Base-by-base conservation (phyloP, 2,113 vertebrate species). In the Vulpes lagopus region DNA sequence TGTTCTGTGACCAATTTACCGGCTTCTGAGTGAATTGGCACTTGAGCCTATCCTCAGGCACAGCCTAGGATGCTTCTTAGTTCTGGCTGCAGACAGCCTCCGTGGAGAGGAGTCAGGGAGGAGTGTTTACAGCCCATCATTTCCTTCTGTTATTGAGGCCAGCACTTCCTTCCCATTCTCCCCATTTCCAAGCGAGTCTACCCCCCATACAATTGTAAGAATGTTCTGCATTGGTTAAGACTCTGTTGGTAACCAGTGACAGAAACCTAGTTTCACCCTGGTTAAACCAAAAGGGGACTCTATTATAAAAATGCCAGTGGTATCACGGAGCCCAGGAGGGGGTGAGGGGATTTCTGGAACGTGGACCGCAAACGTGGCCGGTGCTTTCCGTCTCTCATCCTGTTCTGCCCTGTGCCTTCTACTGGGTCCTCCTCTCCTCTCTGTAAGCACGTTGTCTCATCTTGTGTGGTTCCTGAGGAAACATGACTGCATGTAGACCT, bases 1-100 rank as follows among this genome's bases (percentile, higher is more conserved):
- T 97, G 93, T 93, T 94, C 85, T 12, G 6, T 23, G 89, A 55
- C 43, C 95, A 60, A 2, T 53, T 59, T 30, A n/a, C 32, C 89
- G 20, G 84, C 79, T 53, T 84, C 14, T 5, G 38, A 59, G 60
- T 49, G 76, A 59, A 55, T 1, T 16, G 82, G 87, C 73, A 25
- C 60, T 83, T 53, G 65, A 57, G n/a, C 4, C 5, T 10, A 1
- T 57, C 76, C 38, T 69, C 35, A 51, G 91, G 16, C 60, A 62
- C 55, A 43, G 62, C 55, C 71, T 55, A 6, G 0, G 0, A 4
- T 0, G n/a, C 38, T 53, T 73, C 74, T 65, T 43, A 30, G 32
- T 22, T 12, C 1, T 0, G 87, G 59, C 81, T 62, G 12, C 71
- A 38, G 88, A 25, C 8, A 23, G 19, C 84, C 84, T 90, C 76